Evolutionary conservation across 2,113 vertebrate species (phyloP).

Genomic region (Ursus arctos): DNA sequence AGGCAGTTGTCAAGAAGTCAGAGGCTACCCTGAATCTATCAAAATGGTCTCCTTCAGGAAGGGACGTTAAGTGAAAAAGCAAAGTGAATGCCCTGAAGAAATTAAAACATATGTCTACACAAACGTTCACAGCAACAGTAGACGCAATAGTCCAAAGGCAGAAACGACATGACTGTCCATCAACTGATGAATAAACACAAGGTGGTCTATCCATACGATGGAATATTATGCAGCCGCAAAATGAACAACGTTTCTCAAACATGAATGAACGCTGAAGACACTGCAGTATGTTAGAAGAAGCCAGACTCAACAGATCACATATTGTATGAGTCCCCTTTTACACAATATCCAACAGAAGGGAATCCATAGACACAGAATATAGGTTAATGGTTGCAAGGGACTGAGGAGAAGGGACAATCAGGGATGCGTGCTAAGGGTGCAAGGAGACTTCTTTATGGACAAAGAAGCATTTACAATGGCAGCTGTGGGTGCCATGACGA

Average conservation of each 20-base stretch:
- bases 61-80: too few relatives aligned
- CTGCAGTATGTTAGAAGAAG: neutral
- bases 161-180: neutral
- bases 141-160: neutral
- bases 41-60: neutral
- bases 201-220: fast-evolving
- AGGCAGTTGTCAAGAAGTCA: neutral
- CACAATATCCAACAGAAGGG: neutral
- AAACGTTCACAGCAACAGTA: neutral
- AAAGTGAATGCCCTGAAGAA: neutral
- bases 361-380: neutral
- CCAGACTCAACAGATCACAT: neutral
- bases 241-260: neutral
- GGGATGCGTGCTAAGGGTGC: too few relatives aligned
- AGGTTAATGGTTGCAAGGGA: neutral
- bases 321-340: neutral
- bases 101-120: neutral
- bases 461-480: neutral
- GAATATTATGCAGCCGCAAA: neutral
- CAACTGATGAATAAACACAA: neutral
- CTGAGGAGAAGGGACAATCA: too few relatives aligned
- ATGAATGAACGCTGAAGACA: neutral
- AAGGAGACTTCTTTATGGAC: neutral
- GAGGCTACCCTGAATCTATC: fast-evolving
- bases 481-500: neutral